phyloP scores from a whole-genome alignment of 2,113 vertebrate genomes.

The Urocolius indicus region DNA sequence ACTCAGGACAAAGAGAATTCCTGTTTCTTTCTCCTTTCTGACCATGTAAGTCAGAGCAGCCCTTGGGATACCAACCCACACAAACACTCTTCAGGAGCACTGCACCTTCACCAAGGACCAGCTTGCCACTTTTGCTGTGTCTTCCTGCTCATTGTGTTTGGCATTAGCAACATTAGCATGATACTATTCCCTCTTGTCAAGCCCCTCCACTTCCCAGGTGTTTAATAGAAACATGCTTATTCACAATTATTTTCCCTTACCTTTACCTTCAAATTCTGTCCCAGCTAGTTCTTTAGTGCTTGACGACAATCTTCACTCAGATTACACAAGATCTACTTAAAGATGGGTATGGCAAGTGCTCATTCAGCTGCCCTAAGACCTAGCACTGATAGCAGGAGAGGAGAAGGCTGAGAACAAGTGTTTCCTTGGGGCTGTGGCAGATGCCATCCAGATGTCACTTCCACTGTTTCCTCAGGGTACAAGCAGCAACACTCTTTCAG shows the following conservation, averaged over 20 bases:
- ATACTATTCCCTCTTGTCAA: neutral
- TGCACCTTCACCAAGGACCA: accelerated
- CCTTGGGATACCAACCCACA: neutral
- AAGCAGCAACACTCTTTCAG: neutral
- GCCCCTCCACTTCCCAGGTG: accelerated
- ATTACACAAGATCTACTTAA: no score
- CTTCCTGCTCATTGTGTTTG: accelerated
- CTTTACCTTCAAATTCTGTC: neutral
- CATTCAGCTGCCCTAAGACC: neutral
- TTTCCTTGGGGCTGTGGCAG: neutral
- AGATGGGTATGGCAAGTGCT: neutral
- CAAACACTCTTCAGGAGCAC: no score
- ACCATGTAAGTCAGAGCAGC: neutral
- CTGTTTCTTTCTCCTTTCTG: neutral
- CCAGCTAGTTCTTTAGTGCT: neutral
- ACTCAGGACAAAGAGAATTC: neutral
- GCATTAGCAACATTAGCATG: neutral
- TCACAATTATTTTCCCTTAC: neutral
- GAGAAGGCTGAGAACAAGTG: neutral
- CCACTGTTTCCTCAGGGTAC: neutral
- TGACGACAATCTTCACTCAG: no score
- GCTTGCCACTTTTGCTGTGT: neutral
- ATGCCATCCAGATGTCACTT: neutral
- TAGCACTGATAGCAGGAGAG: neutral
- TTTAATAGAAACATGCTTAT: neutral